These are phyloP conservation scores for Actinemys pallida DNA, from an alignment of 2,113 vertebrate genomes.

Conservation along the genomic window DNA sequence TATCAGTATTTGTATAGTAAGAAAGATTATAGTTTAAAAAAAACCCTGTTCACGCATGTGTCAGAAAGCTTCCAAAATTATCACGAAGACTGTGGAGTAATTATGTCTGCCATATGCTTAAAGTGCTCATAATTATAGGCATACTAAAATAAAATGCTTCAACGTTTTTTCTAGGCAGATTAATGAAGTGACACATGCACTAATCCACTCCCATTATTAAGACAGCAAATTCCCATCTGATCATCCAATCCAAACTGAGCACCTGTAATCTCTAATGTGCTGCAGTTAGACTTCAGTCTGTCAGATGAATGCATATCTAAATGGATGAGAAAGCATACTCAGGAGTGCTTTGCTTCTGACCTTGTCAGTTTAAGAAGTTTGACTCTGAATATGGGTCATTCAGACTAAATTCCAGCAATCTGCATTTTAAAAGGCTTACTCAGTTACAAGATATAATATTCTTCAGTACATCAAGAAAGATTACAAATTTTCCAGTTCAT, in stretches of 20 bases:
- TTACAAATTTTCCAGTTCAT: slow-evolving; percentile 72
- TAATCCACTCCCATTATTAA: slow-evolving; percentile 39
- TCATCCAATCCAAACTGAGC: neutral
- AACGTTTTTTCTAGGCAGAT: slow-evolving; percentile 25
- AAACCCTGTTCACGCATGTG: neutral
- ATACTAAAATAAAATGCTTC: slow-evolving; percentile 47
- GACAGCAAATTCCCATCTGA: slow-evolving; percentile 42
- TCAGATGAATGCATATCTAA: neutral
- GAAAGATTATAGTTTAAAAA: neutral
- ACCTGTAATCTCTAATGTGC: neutral
- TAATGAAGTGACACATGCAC: slow-evolving; percentile 6
- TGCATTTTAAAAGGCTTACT: neutral
- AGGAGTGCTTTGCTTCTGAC: slow-evolving; percentile 37
- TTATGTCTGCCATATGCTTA: accelerated
- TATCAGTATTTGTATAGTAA: neutral
- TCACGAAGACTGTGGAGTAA: neutral
- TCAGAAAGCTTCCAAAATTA: neutral
- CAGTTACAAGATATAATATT: neutral
- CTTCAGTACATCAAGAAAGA: neutral
- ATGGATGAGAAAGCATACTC: neutral
- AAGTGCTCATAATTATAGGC: neutral
- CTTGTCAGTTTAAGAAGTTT: neutral
- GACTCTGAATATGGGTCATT: slow-evolving; percentile 33
- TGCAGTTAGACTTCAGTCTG: neutral
- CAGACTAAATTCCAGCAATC: neutral